Evolutionary conservation across 2,797 vertebrate species (phyloP), one percentile per base, ranked within the genome.

Genomic region (Smutsia temminckii): DNA sequence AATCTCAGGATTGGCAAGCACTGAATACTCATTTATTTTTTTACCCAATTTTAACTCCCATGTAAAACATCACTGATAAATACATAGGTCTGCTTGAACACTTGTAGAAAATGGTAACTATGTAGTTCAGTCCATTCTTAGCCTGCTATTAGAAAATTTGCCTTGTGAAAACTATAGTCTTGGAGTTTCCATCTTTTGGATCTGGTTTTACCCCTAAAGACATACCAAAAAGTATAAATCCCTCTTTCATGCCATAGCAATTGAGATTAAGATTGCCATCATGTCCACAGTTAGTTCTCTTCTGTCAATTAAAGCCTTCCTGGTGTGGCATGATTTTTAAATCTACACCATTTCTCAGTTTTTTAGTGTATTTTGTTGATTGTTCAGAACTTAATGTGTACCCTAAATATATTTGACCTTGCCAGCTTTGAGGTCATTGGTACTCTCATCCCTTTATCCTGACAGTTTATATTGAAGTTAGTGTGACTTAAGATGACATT

Each of bases 111-210:
- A 61, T 71, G 59, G 21, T 85, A 85, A 57, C 63, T 85, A 0
- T 20, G 37, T 89, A 85, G 42, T 92, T 90, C 18, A 92, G 40
- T 88, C 49, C 2, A 6, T 85, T 95, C 42, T 68, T 95, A 95
- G 71, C 46, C 53, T 75, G 10, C 40, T 88, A 2, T 86, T 91
- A 85, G 55, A 85, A 93, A 81, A 66, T 79, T 34, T 92, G 91
- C 25, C 37, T 49, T 89, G 37, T 78, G 61, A 77, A 91, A 85
- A 95, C 68, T 72, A 1, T 18, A 27, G 92, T 87, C 40, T 40
- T 91, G 21, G 46, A 92, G 37, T 72, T 68, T 87, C 23, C 25
- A 18, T 69, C 46, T 92, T 94, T 90, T 88, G 37, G 3, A 57
- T 81, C 37, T 59, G 71, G 37, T 72, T 55, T 40, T 85, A 61